Conservation (phyloP, 2,888 invertebrate genomes). For the Sphaerophoria rueppellii region DNA sequence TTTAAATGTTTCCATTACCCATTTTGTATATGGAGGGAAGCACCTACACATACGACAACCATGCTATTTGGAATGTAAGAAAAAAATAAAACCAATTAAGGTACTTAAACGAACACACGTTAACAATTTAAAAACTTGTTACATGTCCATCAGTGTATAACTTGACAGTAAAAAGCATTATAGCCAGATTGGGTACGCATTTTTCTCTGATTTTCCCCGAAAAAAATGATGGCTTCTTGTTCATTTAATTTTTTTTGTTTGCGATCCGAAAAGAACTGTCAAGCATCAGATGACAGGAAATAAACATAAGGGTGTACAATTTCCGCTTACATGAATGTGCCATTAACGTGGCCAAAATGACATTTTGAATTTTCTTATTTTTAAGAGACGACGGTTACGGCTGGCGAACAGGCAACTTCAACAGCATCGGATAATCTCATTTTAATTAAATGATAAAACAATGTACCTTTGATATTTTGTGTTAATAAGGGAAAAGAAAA, state of each 20-base stretch:
- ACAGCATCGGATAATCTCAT: slow-evolving; percentile 39
- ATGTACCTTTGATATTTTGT: slow-evolving; percentile 4
- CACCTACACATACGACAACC: neutral
- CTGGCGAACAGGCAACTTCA: neutral
- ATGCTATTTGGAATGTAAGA: neutral
- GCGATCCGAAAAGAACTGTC: slow-evolving; percentile 56
- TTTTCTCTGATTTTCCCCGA: neutral
- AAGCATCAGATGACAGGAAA: slow-evolving; percentile 57
- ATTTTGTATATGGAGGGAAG: slow-evolving; percentile 3
- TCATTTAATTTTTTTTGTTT: slow-evolving; percentile 18
- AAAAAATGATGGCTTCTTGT: slow-evolving; percentile 4
- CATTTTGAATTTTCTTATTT: slow-evolving; percentile 58
- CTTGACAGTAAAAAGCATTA: slow-evolving; percentile 23
- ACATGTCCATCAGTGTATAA: slow-evolving; percentile 23
- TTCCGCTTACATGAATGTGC: slow-evolving; percentile 57
- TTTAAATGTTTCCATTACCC: too few relatives aligned
- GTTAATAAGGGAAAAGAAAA: neutral
- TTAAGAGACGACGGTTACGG: slow-evolving; percentile 13
- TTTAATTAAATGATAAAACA: slow-evolving; percentile 62
- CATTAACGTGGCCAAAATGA: slow-evolving; percentile 52
- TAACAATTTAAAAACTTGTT: slow-evolving; percentile 37
- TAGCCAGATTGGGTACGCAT: slow-evolving; percentile 22
- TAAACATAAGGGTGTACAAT: slow-evolving; percentile 62
- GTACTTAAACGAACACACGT: slow-evolving; percentile 18
- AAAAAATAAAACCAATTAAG: slow-evolving; percentile 8